Conservation (phyloP, 2,797 vertebrate genomes). For the Platyrinchus mystaceus region DNA sequence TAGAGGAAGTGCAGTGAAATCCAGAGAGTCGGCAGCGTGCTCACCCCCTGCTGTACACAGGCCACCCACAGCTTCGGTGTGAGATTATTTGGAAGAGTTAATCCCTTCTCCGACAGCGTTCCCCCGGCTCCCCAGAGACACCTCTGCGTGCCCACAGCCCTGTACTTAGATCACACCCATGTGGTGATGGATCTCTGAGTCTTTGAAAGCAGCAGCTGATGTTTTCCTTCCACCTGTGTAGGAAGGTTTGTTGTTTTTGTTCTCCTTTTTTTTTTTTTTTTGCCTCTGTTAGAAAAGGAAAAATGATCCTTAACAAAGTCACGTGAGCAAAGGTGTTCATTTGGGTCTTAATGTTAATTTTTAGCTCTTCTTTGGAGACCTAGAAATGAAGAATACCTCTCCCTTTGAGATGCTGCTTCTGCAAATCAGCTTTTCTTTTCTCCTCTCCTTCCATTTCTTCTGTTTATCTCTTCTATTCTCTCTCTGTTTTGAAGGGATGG, state of each 20-base stretch:
- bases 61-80: fast-evolving
- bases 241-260: neutral
- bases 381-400: neutral
- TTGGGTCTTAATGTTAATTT: neutral
- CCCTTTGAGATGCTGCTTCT: neutral
- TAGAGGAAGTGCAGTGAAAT: neutral
- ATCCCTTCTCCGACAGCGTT: neutral
- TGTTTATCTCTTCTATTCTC: neutral
- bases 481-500: neutral
- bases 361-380: neutral
- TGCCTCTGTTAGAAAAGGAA: neutral
- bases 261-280: neutral
- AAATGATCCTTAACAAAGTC: neutral
- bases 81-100: neutral
- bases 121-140: neutral
- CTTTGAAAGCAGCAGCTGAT: neutral
- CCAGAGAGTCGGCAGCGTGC: neutral
- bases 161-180: fast-evolving
- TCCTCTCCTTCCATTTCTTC: neutral
- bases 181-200: neutral
- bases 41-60: neutral
- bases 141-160: neutral
- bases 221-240: neutral
- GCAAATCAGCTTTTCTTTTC: neutral
- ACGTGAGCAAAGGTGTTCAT: neutral